phyloP scores from a whole-genome alignment of 2,113 vertebrate genomes.

The Psittacula cyanocephala region DNA sequence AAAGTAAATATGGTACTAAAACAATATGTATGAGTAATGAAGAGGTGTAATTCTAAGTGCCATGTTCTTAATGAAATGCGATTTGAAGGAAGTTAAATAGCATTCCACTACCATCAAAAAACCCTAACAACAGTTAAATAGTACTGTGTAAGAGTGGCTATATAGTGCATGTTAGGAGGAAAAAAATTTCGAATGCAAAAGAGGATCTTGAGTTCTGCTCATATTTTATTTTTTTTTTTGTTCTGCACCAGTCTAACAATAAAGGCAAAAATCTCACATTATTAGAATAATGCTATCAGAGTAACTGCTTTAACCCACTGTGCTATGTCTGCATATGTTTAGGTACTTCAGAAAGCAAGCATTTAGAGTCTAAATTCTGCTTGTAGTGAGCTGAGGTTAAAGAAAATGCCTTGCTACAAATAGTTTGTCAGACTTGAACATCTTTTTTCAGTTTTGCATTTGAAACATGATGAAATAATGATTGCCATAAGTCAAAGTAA shows the following conservation, averaged over 20 bases:
- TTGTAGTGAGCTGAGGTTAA: background rate
- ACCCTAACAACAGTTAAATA: background rate
- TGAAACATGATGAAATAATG: background rate
- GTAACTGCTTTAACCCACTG: background rate
- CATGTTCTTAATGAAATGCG: background rate
- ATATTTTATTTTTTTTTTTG: background rate
- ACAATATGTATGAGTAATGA: background rate
- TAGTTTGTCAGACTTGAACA: background rate
- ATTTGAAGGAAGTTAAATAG: background rate
- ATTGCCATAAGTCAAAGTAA: background rate
- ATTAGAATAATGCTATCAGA: background rate
- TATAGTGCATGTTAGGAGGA: background rate
- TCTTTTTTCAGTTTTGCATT: background rate
- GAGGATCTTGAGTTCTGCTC: background rate
- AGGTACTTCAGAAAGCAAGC: background rate
- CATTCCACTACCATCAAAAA: background rate
- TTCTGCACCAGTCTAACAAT: background rate
- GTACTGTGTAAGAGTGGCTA: background rate
- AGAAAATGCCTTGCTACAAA: background rate
- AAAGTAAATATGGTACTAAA: background rate
- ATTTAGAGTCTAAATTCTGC: background rate
- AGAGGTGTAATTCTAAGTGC: background rate
- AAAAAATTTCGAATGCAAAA: background rate
- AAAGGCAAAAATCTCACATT: background rate
- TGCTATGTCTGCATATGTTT: background rate